phyloP scores from a whole-genome alignment of 2,113 vertebrate species.

The Nicator chloris region DNA sequence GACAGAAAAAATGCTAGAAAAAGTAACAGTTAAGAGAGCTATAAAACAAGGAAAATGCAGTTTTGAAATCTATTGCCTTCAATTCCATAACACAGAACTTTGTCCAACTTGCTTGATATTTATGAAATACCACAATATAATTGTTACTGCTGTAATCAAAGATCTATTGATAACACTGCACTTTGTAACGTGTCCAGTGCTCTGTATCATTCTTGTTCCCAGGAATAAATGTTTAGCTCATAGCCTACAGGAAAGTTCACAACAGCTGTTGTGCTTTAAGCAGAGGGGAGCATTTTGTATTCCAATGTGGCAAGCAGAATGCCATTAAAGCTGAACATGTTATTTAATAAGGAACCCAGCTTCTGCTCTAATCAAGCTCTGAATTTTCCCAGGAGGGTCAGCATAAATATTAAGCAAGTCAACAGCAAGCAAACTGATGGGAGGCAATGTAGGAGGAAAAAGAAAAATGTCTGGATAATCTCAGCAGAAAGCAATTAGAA shows the following conservation, averaged over 20 bases:
- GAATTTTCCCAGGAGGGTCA: constrained; percentile 42
- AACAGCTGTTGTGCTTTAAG: not conserved
- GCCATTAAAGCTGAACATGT: constrained; percentile 22
- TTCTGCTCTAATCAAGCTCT: constrained; percentile 46
- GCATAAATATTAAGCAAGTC: constrained; percentile 48
- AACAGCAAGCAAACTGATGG: constrained; percentile 26
- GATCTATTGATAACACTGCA: not conserved
- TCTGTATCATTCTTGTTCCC: not conserved
- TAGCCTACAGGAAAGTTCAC: not conserved
- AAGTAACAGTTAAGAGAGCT: not conserved
- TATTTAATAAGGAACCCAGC: constrained; percentile 22
- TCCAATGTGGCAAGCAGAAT: not conserved
- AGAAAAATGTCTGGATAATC: not conserved
- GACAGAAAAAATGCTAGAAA: not conserved
- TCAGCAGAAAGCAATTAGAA: constrained; percentile 21
- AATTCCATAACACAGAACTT: not conserved
- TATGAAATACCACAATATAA: not conserved
- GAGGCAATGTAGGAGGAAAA: not conserved
- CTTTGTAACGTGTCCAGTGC: rapidly evolving
- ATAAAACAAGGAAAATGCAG: not conserved
- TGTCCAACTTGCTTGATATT: not conserved
- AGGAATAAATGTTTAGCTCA: not conserved
- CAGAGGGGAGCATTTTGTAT: constrained; percentile 5
- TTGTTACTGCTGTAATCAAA: not conserved
- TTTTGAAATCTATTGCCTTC: not conserved